Base-by-base conservation (phyloP, 2,888 invertebrate genomes). In the Buathra laborator region DNA sequence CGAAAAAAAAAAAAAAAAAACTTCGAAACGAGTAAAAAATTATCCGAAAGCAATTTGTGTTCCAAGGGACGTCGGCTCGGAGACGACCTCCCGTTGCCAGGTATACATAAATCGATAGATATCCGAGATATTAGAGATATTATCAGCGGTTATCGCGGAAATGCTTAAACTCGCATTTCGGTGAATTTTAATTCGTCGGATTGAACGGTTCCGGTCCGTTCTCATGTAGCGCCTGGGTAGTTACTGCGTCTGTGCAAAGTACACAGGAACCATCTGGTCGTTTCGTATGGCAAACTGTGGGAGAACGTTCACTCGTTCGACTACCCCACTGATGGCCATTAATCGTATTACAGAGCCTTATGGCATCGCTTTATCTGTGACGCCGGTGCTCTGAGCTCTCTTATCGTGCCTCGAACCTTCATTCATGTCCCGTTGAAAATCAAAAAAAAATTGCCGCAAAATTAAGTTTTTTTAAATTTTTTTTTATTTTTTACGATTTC, bases 241-340 rank as follows among this genome's bases (percentile, higher is more conserved):
- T 75, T 32, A 19, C 24, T 24, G 24, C 19, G 56, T 56, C 10
- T 56, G 24, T 24, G 24, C 29, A 68, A 48, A 70, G 78, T 48
- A 78, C 9, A 78, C 78, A 48, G 32, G 29, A 68, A 78, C 46
- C 78, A 78, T 78, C 78, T 78, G 78, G 59, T 59, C 48, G 44
- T 19, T 46, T 68, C 19, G 19, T 66, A 29, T 53, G 37, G 7
- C 37, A 56, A 67, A 77, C 53, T 24, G 10, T 10, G 6, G 19
- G 59, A 70, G 48, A 24, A 70, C 70, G 46, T 78, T 78, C 59
- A 29, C 68, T 68, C 67, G 59, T 46, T 46, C 32, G 32, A 24
- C 16, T 24, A 48, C 46, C 66, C 53, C 19, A 29, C 43, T 59
- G 56, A 56, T 76, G 19, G 2, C 29, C 16, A 32, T 32, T 70